Evolutionary conservation across 1,140 invertebrate species (phyloP), one percentile per base, ranked within the genome.

Genomic region (Hyphantria cunea): DNA sequence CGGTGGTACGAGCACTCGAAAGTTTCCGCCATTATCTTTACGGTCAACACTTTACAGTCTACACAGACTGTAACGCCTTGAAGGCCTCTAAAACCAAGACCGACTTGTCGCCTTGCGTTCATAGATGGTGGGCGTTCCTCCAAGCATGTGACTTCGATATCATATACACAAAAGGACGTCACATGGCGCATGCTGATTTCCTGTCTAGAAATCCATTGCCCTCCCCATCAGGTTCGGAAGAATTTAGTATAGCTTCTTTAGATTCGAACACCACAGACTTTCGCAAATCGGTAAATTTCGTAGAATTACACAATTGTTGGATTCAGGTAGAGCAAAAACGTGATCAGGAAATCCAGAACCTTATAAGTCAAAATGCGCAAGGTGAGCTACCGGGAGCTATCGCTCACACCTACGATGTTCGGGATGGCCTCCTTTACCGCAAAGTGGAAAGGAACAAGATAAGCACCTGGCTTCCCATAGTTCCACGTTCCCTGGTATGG

Each of bases 301-400:
- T n/a, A n/a, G 68, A 74, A 34, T 42, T 74, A 13, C 63, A 68
- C 42, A 47, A 71, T 11, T 56, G 51, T 3, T 74, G 68, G 72
- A 10, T 71, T 0, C 52, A 59, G 0, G 68, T 74, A 9, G 63
- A 74, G 59, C 68, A 74, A 31, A 68, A 66, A 48, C 53, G 65
- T 2, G 71, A 74, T n/a, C 3, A 37, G 4, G 58, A 74, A 51
- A 68, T 70, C 3, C 65, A 68, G 39, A 63, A 70, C 6, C n/a
- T 70, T 14, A 58, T 74, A 0, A 10, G 11, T 5, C 68, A 70
- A 51, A 34, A 66, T n/a, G 0, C 32, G 3, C 34, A 59, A 34
- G 12, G 58, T n/a, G 17, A 12, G 9, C 42, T 71, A 10, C 65
- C 65, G 0, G 65, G 65, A 8, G 32, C 54, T 11, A 41, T 72